Conservation (phyloP, 1,140 invertebrate genomes). For the Caerostris extrusa region DNA sequence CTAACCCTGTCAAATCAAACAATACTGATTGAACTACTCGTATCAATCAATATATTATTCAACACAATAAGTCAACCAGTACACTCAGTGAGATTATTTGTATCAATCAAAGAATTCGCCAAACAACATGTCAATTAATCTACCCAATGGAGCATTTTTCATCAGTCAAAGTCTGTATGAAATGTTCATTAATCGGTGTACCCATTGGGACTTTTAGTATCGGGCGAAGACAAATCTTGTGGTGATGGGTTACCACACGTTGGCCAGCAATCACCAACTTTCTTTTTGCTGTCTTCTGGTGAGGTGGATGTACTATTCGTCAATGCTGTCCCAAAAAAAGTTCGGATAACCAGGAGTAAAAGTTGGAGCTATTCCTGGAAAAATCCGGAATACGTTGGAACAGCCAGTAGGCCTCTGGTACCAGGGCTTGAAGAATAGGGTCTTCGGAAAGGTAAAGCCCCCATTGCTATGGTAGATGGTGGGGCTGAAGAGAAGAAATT, state of each 20-base stretch:
- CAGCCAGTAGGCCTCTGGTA: slow-evolving; percentile 52
- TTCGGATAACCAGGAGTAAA: slow-evolving; percentile 70
- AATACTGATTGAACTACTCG: no score
- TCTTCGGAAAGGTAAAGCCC: slow-evolving; percentile 60
- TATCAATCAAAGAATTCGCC: no score
- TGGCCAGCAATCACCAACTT: slow-evolving; percentile 62
- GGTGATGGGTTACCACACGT: slow-evolving; percentile 68
- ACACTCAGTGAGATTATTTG: no score
- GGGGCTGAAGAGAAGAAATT: slow-evolving; percentile 26
- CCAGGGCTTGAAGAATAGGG: slow-evolving; percentile 49
- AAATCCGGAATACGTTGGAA: slow-evolving; percentile 74
- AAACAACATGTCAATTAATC: no score
- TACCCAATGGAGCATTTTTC: no score
- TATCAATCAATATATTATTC: no score
- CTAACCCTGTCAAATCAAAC: no score
- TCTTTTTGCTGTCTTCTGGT: slow-evolving; percentile 61
- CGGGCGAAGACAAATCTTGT: slow-evolving; percentile 75
- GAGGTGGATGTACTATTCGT: neutral
- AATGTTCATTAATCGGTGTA: slow-evolving; percentile 44
- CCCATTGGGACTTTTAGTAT: slow-evolving; percentile 74
- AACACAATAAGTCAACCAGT: no score
- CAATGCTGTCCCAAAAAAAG: slow-evolving; percentile 64
- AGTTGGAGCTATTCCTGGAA: slow-evolving; percentile 64
- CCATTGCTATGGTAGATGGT: slow-evolving; percentile 42
- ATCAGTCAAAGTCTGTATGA: no score